Evolutionary conservation across 2,113 vertebrate species (phyloP), one percentile per base, ranked within the genome.

Genomic region (Crotalus helleri): DNA sequence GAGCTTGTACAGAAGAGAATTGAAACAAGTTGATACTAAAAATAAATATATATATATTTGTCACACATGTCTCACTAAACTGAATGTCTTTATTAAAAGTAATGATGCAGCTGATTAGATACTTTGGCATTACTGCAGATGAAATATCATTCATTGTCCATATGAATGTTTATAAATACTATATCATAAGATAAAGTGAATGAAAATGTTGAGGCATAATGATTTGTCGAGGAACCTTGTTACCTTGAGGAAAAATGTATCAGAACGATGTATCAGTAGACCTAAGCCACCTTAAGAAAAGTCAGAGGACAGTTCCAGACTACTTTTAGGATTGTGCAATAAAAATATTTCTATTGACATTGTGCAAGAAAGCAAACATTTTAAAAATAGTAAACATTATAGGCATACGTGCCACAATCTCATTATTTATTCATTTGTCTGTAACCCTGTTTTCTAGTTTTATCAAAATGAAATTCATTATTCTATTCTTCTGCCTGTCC

Each of bases 101-200:
- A 97, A 97, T 96, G 96, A 94, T 96, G 97, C 97, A 90, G 94
- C 94, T 96, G 97, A 98, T 96, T 96, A 97, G 96, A 96, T 86
- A 93, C 95, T 95, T 95, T 95, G 96, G 93, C 93, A 87, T 96
- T 93, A 95, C 94, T 94, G 39, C 94, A 96, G 94, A 94, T 94
- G 94, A 94, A 94, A 96, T 26, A 96, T 95, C 96, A 96, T 97
- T 95, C 96, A 92, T 54, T 74, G 89, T 91, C 94, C 93, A 81
- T 21, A 81, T 39, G 0, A 0, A 96, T 95, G 95, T 95, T 95
- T 95, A 96, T 94, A 94, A 93, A 95, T 92, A 95, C 64, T 95
- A 92, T 85, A 95, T 93, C 95, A 93, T 86, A 85, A 95, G 92
- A 94, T 95, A 97, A 96, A 97, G 95, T 94, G 96, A 96, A 96